These are phyloP conservation scores for Gryon sp. DNA, from an alignment of 1,140 invertebrate genomes.

Conservation along the genomic window DNA sequence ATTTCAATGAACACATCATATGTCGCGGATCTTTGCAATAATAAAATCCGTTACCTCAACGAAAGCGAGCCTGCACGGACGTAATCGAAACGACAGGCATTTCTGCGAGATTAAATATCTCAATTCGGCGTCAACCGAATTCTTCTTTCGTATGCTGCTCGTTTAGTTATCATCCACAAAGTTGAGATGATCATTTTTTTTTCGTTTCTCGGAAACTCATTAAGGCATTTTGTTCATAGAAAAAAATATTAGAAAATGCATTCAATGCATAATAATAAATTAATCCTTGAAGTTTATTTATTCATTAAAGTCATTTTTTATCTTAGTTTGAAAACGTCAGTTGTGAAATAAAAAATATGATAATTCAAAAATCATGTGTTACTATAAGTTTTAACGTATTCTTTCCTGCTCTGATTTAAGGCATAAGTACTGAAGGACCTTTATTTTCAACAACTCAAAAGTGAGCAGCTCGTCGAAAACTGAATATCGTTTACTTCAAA, in stretches of 20 bases:
- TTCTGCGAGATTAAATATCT: slow-evolving; percentile 59
- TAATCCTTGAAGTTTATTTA: too few species aligned
- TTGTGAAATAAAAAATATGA: too few species aligned
- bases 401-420: too few species aligned
- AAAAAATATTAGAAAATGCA: too few species aligned
- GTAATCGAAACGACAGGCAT: slow-evolving; percentile 60
- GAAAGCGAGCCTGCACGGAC: slow-evolving; percentile 37
- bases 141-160: slow-evolving; percentile 1
- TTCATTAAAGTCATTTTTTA: too few species aligned
- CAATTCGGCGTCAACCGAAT: slow-evolving; percentile 41
- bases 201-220: too few species aligned
- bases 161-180: neutral
- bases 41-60: slow-evolving; percentile 24
- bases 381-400: too few species aligned
- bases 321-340: too few species aligned
- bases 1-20: slow-evolving; percentile 54
- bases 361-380: too few species aligned
- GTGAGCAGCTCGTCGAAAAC: too few species aligned
- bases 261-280: too few species aligned
- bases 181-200: slow-evolving; percentile 10
- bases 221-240: too few species aligned
- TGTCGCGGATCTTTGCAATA: slow-evolving; percentile 45
- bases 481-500: neutral
- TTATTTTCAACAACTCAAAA: neutral
- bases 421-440: neutral